Conservation (phyloP, 2,888 invertebrate genomes). For the Stictocephala bisonia region DNA sequence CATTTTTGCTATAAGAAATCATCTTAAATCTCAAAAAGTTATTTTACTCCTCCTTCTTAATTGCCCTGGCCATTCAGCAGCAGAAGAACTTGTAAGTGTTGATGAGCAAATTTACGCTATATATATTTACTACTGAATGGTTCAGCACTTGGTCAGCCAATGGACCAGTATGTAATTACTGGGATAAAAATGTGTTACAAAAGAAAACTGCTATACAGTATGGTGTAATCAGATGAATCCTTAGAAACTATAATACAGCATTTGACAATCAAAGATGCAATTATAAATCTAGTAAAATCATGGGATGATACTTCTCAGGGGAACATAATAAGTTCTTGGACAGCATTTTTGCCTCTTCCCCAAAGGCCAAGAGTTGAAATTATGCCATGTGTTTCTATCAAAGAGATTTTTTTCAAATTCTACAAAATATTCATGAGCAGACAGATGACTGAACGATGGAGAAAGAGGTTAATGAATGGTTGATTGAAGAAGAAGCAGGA, state of each 20-base stretch:
- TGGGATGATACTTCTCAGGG: slow-evolving; percentile 10
- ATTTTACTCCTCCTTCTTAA: not conserved
- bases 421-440: not conserved
- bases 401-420: not conserved
- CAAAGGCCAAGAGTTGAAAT: not conserved
- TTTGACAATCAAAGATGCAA: slow-evolving; percentile 4
- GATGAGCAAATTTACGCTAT: slow-evolving; percentile 5
- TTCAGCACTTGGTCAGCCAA: slow-evolving; percentile 3
- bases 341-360: not conserved
- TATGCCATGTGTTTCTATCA: not conserved
- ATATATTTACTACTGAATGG: not conserved
- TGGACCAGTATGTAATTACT: not conserved
- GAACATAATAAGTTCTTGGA: slow-evolving; percentile 4
- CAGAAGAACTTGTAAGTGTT: slow-evolving; percentile 10
- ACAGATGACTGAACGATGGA: not conserved
- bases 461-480: not conserved
- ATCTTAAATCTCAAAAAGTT: not conserved
- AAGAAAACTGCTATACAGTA: too few relatives aligned
- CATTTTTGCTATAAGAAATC: not conserved
- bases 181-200: slow-evolving; percentile 6
- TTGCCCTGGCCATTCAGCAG: not conserved
- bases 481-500: not conserved
- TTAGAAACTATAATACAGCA: slow-evolving; percentile 1
- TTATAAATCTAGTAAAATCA: slow-evolving; percentile 6
- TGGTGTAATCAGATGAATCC: not conserved